Evolutionary conservation across 2,113 vertebrate genomes (phyloP).

Genomic region (Rhodinocichla rosea): DNA sequence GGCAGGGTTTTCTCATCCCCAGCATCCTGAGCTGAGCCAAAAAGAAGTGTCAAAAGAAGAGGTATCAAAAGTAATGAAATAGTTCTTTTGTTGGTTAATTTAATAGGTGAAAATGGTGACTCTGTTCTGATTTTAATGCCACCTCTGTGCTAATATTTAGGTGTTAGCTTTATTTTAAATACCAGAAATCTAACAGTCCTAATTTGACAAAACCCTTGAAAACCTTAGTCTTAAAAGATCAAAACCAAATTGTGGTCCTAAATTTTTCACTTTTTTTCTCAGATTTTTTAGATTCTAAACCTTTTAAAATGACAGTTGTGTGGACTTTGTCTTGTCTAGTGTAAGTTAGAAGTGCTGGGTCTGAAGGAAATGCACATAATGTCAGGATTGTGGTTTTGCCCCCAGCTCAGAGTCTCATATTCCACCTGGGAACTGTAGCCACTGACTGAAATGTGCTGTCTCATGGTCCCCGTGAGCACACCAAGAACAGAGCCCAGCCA

Average conservation of each 20-base stretch:
- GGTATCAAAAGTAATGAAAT: not conserved
- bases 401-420: not conserved
- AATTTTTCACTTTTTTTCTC: not conserved
- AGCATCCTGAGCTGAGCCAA: not conserved
- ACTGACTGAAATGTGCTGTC: not conserved
- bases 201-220: not conserved
- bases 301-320: not conserved
- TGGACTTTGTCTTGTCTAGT: not conserved
- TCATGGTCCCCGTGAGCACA: not conserved
- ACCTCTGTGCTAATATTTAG: not conserved
- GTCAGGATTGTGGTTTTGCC: not conserved
- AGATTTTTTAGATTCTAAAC: not conserved
- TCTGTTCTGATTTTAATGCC: not conserved
- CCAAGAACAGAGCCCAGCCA: not conserved
- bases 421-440: not conserved
- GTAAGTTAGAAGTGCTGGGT: not conserved
- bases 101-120: not conserved
- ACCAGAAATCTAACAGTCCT: not conserved
- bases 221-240: not conserved
- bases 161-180: not conserved
- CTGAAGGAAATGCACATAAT: not conserved
- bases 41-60: not conserved
- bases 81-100: not conserved
- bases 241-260: not conserved
- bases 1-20: not conserved